Base-by-base conservation (phyloP, 2,797 vertebrate genomes). In the Kryptopterus vitreolus region DNA sequence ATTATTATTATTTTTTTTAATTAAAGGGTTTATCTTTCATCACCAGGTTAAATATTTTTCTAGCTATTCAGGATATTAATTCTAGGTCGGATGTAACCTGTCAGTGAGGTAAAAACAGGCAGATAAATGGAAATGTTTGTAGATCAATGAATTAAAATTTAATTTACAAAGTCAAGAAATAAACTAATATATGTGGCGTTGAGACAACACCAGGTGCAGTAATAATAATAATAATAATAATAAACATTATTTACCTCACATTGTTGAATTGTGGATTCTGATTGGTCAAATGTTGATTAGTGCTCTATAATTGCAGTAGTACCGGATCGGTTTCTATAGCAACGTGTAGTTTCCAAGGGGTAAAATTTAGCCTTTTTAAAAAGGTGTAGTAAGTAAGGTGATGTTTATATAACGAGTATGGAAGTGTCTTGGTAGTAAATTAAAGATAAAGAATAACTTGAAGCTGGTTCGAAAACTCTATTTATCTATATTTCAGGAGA, bases 401-500 rank as follows among this genome's bases (percentile, higher is more conserved):
- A 57, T 1, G 53, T 57, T 57, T 57, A n/a, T 43, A 10, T 43
- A 43, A 43, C 2, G 38, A 43, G 38, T 43, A 10, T 43, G 10
- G 38, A 43, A 43, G 38, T 22, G 16, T 22, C 31, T 53, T 53
- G 20, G n/a, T n/a, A 20, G 13, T 53, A 55, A 38, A 26, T 4
- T 57, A 7, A 62, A 16, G 6, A 29, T 9, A n/a, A 7, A 55
- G 20, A 55, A n/a, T 55, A 55, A 55, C 9, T 18, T 22, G 53
- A n/a, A 22, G 53, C 22, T 55, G 53, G 18, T 22, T 6, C 22
- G 53, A 20, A 20, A 55, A 55, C 29, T 33, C 13, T 33, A 35
- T 68, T 26, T 22, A 13, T 58, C 85, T 1, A 55, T 43, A 73
- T 35, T 33, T 84, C 3, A n/a, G 77, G 2, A 78, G 46, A 55